Percentiles rank a stretch among this genome's conserved stretches.
Evolutionary conservation across 2,113 vertebrate genomes (phyloP).

Genomic region (Oreotrochilus melanogaster): DNA sequence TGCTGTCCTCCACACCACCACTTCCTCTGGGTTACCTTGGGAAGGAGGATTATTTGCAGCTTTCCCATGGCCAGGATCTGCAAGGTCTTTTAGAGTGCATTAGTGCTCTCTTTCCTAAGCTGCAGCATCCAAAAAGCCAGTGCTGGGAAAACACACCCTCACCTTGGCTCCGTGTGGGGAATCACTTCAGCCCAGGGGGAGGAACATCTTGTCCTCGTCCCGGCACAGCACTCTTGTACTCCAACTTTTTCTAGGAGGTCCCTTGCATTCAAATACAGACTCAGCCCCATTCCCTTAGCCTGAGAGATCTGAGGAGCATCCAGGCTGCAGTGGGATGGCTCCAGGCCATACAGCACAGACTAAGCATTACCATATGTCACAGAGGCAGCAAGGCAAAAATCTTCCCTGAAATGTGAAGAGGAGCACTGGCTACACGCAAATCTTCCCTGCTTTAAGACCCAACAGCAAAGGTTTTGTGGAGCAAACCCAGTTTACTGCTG

Average conservation of each 20-base stretch:
- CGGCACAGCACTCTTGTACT: background rate
- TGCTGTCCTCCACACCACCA: background rate
- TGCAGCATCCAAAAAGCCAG: background rate
- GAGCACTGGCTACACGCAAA: background rate
- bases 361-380: conserved; percentile 73
- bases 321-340: conserved; percentile 70
- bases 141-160: background rate
- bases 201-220: conserved; percentile 19
- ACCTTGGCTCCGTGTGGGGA: background rate
- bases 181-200: background rate
- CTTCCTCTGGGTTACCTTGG: conserved; percentile 54
- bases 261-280: background rate
- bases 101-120: background rate
- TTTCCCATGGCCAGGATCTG: conserved; percentile 37
- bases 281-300: conserved; percentile 23
- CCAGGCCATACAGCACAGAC: conserved; percentile 62
- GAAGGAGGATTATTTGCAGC: background rate
- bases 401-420: conserved; percentile 26
- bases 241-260: conserved; percentile 44
- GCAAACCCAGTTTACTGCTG: conserved; percentile 45
- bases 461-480: conserved; percentile 57
- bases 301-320: conserved; percentile 66
- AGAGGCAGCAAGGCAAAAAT: conserved; percentile 61
- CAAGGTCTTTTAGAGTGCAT: background rate
- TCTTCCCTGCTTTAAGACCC: background rate